Conservation (phyloP, 2,797 vertebrate genomes). For the Luscinia luscinia region DNA sequence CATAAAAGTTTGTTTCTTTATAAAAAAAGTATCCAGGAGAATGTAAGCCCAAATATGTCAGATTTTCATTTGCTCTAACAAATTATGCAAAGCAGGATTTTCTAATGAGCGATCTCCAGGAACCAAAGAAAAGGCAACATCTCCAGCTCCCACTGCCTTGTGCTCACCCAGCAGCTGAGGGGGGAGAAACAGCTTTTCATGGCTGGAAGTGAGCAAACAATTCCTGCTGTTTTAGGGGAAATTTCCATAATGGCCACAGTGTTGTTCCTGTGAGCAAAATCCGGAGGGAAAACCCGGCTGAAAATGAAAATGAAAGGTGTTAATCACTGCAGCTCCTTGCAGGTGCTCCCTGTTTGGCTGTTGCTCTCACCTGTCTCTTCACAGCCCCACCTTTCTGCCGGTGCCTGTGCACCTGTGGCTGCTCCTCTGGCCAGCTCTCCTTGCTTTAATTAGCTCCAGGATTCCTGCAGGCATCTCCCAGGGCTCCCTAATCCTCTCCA, state of each 20-base stretch:
- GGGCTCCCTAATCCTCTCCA: conserved; percentile 1
- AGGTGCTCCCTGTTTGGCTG: background rate
- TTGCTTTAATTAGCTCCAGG: conserved; percentile 30
- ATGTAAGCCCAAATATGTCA: background rate
- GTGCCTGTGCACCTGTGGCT: background rate
- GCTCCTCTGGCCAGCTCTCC: background rate
- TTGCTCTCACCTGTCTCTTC: background rate
- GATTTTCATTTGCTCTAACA: background rate
- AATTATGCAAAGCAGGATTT: background rate
- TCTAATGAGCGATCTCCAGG: background rate
- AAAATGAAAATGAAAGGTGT: background rate
- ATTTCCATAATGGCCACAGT: background rate
- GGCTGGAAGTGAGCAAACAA: background rate
- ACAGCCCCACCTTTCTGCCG: background rate
- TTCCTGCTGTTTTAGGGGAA: background rate
- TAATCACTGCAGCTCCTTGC: background rate
- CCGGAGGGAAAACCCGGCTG: background rate
- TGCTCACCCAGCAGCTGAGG: background rate
- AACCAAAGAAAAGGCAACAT: background rate
- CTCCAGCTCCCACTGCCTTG: background rate
- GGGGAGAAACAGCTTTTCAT: background rate
- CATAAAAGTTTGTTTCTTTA: background rate
- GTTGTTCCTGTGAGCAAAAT: background rate
- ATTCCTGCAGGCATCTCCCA: background rate
- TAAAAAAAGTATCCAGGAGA: background rate